Base-by-base conservation (phyloP, 2,888 invertebrate genomes). In the Ennomos quercinarius region DNA sequence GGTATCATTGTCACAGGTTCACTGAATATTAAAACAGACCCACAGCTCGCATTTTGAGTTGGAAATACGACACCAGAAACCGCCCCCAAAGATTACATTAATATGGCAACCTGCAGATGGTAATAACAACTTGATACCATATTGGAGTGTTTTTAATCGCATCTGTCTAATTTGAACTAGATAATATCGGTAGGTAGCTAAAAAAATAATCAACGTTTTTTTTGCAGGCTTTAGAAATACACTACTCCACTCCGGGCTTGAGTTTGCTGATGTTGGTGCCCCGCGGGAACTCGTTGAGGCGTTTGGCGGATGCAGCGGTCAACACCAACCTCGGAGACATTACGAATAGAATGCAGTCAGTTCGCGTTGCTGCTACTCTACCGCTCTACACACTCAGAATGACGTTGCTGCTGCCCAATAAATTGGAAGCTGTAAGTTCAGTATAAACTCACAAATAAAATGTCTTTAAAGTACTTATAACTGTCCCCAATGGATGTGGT, bases 381-480 rank as follows among this genome's bases (percentile, higher is more conserved):
- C 93, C 93, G 0, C 80, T 91, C 6, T 93, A 84, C 63, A 90
- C 92, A 5, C 77, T 93, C 27, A 88, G 93, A 39, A 91, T 91
- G 88, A 89, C 91, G 1, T 73, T 93, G 12, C 67, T 93, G 41
- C 66, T 93, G 51, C 91, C 90, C 3, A 84, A 81, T 50, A 93
- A 93, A 75, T 69, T 93, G 35, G 71, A 84, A 68, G 73, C 73
- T 58, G 93, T 93, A 72, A 77, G 86, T 80, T 35, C 6, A n/a
- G 10, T 37, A 27, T 27, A 27, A 27, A 6, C 27, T 4, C 27
- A 27, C 6, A 27, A 27, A 27, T 27, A 17, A 17, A 17, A 17
- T 17, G 4, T 17, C 17, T 4, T 17, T 17, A 17, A 2, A 27
- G 6, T 17, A 17, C 17, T 1, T 27, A 27, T 17, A 17, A 17